Percentiles rank a stretch among this genome's conserved stretches.
These are phyloP conservation scores for Ceratotherium simum DNA, from an alignment of 2,113 vertebrate species.

Conservation along the genomic window DNA sequence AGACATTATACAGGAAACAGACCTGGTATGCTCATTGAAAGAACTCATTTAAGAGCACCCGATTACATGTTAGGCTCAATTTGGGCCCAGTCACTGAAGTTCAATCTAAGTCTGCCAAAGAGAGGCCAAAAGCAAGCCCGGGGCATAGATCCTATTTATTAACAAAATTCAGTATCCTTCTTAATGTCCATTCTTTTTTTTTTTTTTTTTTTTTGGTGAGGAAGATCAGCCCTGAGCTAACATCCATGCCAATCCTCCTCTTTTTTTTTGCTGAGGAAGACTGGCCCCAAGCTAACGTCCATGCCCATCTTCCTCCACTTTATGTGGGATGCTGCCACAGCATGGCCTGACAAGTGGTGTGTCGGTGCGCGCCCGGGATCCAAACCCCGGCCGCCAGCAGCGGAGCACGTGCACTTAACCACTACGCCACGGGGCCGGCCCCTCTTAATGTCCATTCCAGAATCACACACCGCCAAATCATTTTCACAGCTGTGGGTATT, in stretches of 20 bases:
- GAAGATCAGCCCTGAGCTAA: too few relatives aligned
- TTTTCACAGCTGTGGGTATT: conserved; percentile 72
- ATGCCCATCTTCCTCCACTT: too few relatives aligned
- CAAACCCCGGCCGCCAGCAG: too few relatives aligned
- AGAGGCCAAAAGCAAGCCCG: not conserved
- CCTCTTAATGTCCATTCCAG: not conserved
- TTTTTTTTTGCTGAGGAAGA: too few relatives aligned
- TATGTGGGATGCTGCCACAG: too few relatives aligned
- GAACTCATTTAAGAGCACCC: not conserved
- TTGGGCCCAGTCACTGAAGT: not conserved
- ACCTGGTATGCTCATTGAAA: conserved; percentile 39
- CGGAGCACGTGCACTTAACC: too few relatives aligned
- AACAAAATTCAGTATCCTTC: not conserved
- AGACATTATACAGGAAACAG: conserved; percentile 70
- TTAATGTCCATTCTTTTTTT: not conserved
- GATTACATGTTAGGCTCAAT: not conserved
- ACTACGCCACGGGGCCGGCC: too few relatives aligned
- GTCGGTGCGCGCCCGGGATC: too few relatives aligned
- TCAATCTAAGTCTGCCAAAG: not conserved
- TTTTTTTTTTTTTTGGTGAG: too few relatives aligned
- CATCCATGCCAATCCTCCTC: too few relatives aligned
- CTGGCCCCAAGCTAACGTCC: too few relatives aligned
- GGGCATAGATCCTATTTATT: not conserved
- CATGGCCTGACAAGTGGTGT: too few relatives aligned
- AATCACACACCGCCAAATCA: conserved; percentile 6